Base-by-base conservation (phyloP, 2,888 invertebrate genomes). In the Latrodectus hesperus region DNA sequence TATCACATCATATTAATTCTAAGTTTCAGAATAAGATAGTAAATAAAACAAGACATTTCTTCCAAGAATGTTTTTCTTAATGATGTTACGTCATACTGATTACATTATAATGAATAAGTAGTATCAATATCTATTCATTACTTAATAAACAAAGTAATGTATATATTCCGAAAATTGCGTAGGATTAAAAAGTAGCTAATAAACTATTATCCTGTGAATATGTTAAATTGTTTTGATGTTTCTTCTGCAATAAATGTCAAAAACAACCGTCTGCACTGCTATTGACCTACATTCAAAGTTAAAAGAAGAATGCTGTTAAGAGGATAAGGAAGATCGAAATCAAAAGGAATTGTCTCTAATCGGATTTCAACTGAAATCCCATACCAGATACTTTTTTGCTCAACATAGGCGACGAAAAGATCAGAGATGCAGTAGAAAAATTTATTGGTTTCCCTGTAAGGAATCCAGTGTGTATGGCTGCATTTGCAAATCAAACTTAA, bases 361-460 rank as follows among this genome's bases (percentile, higher is more conserved):
- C 74, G 81, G 81, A 81, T 81, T 81, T 68, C 73, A 67, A 51
- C 80, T 22, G 72, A 55, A 72, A 79, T 60, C 65, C 71, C 71
- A 38, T 12, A 60, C 12, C 60, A 60, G 60, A 60, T 11, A 6
- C 6, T 60, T 16, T 60, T 60, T 60, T 60, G 60, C 38, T 38
- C 6, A 6, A 60, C 60, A 60, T n/a, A 6, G 60, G 14, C 12
- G 60, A 60, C 60, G 60, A 60, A n/a, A 60, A 6, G n/a, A 60
- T n/a, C 60, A n/a, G 12, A 11, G 12, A 11, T n/a, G 60, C 60
- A 60, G n/a, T 6, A 60, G 60, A 60, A 60, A n/a, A n/a, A 60
- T 60, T 60, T 60, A 60, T 60, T 60, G 12, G 6, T n/a, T 11
- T n/a, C 60, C 12, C 12, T 60, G 14, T 14, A 55, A 11, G 12